phyloP scores from a whole-genome alignment of 2,797 vertebrate genomes.

The Spea hammondii region DNA sequence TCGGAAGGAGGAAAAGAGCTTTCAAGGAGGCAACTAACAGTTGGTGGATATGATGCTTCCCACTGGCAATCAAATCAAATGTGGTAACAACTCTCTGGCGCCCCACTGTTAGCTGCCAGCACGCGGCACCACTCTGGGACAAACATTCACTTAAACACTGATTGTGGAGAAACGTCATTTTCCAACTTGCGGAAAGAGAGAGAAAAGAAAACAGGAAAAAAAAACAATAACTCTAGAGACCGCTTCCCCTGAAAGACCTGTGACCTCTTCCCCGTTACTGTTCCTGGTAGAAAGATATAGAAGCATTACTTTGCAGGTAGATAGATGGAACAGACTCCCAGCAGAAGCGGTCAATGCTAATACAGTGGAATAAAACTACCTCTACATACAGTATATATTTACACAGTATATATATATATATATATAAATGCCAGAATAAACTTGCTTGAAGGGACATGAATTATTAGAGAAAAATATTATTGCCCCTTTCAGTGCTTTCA shows the following conservation, averaged over 20 bases:
- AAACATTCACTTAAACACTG: constrained; percentile 81
- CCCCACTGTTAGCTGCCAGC: constrained; percentile 77
- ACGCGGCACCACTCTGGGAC: constrained; percentile 71
- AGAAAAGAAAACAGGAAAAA: constrained; percentile 37
- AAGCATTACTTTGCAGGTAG: neutral
- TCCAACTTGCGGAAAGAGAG: constrained; percentile 57
- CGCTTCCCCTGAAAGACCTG: constrained; percentile 49
- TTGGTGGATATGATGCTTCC: constrained; percentile 76
- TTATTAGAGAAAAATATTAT: too few relatives aligned
- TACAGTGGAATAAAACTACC: too few relatives aligned
- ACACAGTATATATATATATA: too few relatives aligned
- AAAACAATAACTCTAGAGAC: constrained; percentile 45
- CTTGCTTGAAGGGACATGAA: too few relatives aligned
- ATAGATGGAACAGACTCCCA: neutral
- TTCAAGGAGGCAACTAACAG: constrained; percentile 66
- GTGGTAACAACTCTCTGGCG: constrained; percentile 74
- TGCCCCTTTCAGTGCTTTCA: too few relatives aligned
- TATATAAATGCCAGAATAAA: too few relatives aligned
- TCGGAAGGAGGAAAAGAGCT: constrained; percentile 58
- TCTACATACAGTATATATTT: too few relatives aligned
- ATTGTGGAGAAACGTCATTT: constrained; percentile 75
- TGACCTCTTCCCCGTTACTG: constrained; percentile 44
- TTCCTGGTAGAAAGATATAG: neutral
- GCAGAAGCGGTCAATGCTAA: too few relatives aligned
- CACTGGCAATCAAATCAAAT: constrained; percentile 82